Evolutionary conservation across 2,113 vertebrate genomes (phyloP), one percentile per base, ranked within the genome.

Genomic region (Urocolius indicus): DNA sequence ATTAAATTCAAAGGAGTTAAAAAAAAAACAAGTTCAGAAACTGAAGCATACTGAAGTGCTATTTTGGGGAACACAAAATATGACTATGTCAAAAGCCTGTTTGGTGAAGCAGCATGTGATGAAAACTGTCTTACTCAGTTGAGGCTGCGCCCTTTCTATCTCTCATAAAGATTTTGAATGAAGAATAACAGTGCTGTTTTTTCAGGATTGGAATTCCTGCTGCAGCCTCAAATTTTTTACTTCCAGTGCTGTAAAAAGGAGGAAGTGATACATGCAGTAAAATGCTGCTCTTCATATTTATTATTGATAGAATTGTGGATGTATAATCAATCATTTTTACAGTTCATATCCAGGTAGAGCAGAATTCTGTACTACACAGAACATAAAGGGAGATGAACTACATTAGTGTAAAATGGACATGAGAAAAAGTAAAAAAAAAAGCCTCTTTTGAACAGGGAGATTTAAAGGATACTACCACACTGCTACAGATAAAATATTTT

Each of bases 61-160:
- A 95, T 96, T 97, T 97, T 88, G 75, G 52, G 95, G 85, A 95
- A 93, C 85, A 92, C 93, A 95, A 96, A 95, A 94, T 96, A 95
- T 85, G 92, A 93, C 89, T 96, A 88, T 97, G 96, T 96, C 95
- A 95, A 96, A 96, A 95, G 38, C 59, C 82, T 93, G 62, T 95
- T 96, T 93, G 84, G 79, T 91, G 87, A 94, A 97, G 85, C 85
- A 93, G 93, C 90, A 77, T 95, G 89, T 91, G 85, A 94, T 86
- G 65, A 80, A 96, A 94, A 86, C 52, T 67, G 61, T 69, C 73
- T 90, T 90, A 55, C 51, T 94, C 84, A 77, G 34, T 77, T 59
- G 67, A 82, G 46, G 21, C 87, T 91, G 82, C 48, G 95, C 67
- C 32, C 59, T 90, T 93, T 80, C 72, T 73, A 43, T 46, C 62